Percentiles rank a stretch among this genome's conserved stretches.
phyloP scores from a whole-genome alignment of 1,140 invertebrate species.

The Colletes latitarsis region DNA sequence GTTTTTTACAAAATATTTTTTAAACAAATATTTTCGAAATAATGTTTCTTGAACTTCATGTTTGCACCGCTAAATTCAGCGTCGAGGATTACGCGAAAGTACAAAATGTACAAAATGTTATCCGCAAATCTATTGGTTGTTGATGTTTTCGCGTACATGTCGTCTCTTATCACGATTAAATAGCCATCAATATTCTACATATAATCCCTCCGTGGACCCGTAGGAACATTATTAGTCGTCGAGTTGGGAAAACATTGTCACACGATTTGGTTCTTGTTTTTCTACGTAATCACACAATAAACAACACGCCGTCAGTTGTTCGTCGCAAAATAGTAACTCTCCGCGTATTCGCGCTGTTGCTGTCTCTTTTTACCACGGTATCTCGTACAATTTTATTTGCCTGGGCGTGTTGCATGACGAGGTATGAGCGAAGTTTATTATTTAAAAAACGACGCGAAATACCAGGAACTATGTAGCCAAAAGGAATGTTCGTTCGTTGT shows the following conservation, averaged over 20 bases:
- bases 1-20: too few species aligned
- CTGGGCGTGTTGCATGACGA: neutral
- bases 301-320: neutral
- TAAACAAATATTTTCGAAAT: too few species aligned
- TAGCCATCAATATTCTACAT: too few species aligned
- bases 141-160: too few species aligned
- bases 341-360: neutral
- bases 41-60: too few species aligned
- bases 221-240: slow-evolving; percentile 22
- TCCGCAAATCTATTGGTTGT: too few species aligned
- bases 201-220: slow-evolving; percentile 8
- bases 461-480: neutral
- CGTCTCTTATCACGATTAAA: too few species aligned
- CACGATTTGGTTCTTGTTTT: too few species aligned
- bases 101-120: too few species aligned
- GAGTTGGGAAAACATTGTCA: neutral
- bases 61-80: too few species aligned
- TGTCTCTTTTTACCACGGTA: neutral
- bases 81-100: too few species aligned
- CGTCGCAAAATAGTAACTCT: neutral
- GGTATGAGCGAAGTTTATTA: neutral
- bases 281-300: slow-evolving; percentile 4
- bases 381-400: neutral
- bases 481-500: neutral
- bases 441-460: neutral